Conservation (phyloP, 2,888 invertebrate genomes). For the Helicoverpa assulta region DNA sequence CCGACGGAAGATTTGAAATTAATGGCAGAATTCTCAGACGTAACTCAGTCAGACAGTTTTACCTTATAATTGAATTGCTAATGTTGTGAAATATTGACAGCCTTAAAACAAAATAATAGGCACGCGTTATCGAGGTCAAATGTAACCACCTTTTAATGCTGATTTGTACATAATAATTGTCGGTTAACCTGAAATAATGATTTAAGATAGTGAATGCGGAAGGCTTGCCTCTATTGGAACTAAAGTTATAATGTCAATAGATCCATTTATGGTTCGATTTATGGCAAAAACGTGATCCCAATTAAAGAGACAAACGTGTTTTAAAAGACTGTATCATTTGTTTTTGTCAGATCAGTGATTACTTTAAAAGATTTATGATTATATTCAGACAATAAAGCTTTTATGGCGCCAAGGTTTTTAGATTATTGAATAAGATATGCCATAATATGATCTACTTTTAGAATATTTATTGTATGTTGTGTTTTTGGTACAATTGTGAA, state of each 20-base stretch:
- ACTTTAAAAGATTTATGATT: constrained; percentile 31
- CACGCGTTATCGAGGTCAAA: not conserved
- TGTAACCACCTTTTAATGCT: not conserved
- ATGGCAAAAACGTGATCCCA: constrained; percentile 21
- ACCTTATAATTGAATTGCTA: not conserved
- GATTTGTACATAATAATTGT: not conserved
- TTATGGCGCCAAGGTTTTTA: constrained; percentile 22
- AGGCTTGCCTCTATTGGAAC: constrained; percentile 6
- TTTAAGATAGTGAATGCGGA: constrained; percentile 11
- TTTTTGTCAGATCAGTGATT: constrained; percentile 37
- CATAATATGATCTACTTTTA: not conserved
- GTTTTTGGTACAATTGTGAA: not conserved
- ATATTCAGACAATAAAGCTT: constrained; percentile 9
- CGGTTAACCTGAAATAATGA: not conserved
- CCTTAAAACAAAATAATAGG: not conserved
- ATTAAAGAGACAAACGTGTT: constrained; percentile 35
- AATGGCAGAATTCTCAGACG: not conserved
- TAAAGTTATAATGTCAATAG: constrained; percentile 33
- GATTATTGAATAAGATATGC: not conserved
- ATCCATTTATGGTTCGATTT: constrained; percentile 24
- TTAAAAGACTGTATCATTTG: constrained; percentile 42
- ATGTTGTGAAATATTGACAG: not conserved
- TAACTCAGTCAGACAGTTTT: not conserved
- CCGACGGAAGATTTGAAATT: not conserved
- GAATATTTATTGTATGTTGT: not conserved